Evolutionary conservation across 1,140 invertebrate genomes (phyloP), one percentile per base, ranked within the genome.

Genomic region (Drosophila truncata): DNA sequence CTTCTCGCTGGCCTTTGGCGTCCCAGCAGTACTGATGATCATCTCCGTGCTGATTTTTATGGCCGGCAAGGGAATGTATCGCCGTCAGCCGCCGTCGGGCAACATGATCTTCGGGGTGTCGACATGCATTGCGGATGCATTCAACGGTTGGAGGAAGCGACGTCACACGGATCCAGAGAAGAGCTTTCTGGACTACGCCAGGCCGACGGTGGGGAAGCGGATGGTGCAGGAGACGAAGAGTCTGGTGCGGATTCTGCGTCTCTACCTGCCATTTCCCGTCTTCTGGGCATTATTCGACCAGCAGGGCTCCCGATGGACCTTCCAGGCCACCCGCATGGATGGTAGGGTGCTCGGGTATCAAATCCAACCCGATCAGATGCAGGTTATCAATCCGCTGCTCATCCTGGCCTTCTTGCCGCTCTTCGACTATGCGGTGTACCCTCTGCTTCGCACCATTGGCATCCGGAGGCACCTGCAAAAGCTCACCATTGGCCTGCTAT

Each of bases 281-380:
- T 98, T 97, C 93, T 97, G 97, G 97, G 96, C 97, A 5, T 93
- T 98, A 7, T 96, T 96, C 88, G 96, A 96, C 91, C 96, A 96
- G 92, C 96, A 96, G 95, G 98, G 98, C 6, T 99, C 98, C 1
- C 94, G 97, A 50, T 99, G 98, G 98, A 98, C 98, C 0, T 95
- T 99, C 69, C 98, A 99, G 94, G 98, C 98, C 13, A 96, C 96
- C 0, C 94, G 96, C 76, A 98, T 99, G 97, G 94, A 98, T 88
- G 97, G 98, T 8, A 92, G 95, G n/a, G 91, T 98, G 4, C 95
- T 95, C 2, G 94, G 94, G 60, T 71, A 60, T 14, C 95, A 94
- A 20, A 93, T 99, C n/a, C 95, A 97, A 73, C 97, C 98, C 0
- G 98, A 99, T 93, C 98, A 99, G 93, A 96, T 99, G 94, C 97